A percentile compares a stretch with the other conserved stretches of the same genome.
Evolutionary conservation across 2,888 invertebrate genomes (phyloP).

Genomic region (Drosophila heteroneura): DNA sequence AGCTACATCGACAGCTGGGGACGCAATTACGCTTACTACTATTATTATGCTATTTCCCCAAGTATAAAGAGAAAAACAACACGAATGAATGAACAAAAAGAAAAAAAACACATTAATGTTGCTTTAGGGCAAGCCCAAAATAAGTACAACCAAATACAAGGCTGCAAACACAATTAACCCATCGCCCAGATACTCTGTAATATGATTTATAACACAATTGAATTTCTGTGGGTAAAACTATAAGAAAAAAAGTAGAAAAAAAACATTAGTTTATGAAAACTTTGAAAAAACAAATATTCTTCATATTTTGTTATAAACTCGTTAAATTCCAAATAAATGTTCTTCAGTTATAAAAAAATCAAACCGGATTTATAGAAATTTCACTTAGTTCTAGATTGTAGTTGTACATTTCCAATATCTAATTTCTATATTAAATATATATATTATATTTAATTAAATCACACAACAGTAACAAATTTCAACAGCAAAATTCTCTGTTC

Average conservation of each 20-base stretch:
- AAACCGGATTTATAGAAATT: too few species aligned
- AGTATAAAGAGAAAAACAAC: conserved; percentile 6
- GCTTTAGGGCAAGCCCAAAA: conserved; percentile 26
- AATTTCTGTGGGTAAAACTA: background rate
- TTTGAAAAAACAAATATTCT: background rate
- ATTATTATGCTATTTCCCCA: conserved; percentile 45
- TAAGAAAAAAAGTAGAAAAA: background rate
- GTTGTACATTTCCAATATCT: background rate
- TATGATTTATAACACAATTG: background rate
- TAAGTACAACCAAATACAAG: conserved; percentile 8
- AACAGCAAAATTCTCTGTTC: background rate
- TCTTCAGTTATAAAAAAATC: background rate
- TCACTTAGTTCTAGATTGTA: background rate
- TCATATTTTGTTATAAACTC: background rate
- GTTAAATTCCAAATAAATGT: background rate
- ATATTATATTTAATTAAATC: background rate
- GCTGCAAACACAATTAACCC: background rate
- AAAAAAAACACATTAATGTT: conserved; percentile 8
- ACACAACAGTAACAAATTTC: background rate
- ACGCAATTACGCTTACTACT: conserved; percentile 48
- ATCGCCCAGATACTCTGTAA: conserved; percentile 2
- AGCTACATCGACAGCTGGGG: conserved; percentile 35
- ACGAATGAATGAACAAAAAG: conserved; percentile 1
- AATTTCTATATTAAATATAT: background rate
- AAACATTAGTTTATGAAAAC: background rate